A percentile compares a stretch with the other conserved stretches of the same genome.
These are phyloP conservation scores for Coenonympha glycerion DNA, from an alignment of 2,888 invertebrate genomes.

Conservation along the genomic window DNA sequence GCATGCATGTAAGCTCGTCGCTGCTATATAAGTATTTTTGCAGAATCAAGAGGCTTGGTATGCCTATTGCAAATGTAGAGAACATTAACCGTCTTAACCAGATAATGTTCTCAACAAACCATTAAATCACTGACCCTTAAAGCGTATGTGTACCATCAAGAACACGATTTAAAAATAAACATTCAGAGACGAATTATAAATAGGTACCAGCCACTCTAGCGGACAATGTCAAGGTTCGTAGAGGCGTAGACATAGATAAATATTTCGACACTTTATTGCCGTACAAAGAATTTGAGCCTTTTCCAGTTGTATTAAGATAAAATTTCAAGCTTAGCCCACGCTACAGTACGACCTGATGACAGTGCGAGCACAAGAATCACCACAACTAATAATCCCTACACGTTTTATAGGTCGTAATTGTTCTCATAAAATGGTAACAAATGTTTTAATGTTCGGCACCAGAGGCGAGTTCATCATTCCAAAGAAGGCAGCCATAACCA, in stretches of 20 bases:
- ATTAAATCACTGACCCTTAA: constrained; percentile 11
- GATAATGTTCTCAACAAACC: neutral
- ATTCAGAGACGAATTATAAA: constrained; percentile 27
- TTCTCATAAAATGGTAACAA: constrained; percentile 75
- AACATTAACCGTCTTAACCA: neutral
- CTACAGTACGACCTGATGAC: constrained; percentile 56
- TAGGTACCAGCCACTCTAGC: too few relatives aligned
- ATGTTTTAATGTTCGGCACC: constrained; percentile 72
- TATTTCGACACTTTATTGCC: constrained; percentile 31
- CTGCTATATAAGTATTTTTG: too few relatives aligned
- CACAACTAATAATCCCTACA: constrained; percentile 70
- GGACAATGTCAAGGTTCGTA: constrained; percentile 53
- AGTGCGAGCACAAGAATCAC: constrained; percentile 68
- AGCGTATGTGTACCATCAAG: constrained; percentile 6
- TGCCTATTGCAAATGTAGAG: too few relatives aligned
- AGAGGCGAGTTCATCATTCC: constrained; percentile 68
- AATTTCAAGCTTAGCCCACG: constrained; percentile 24
- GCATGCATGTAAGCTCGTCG: too few relatives aligned
- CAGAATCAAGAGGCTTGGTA: too few relatives aligned
- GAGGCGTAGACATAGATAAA: constrained; percentile 36
- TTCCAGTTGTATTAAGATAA: constrained; percentile 37
- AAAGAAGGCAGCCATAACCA: constrained; percentile 49
- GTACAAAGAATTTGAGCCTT: constrained; percentile 39
- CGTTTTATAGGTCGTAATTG: constrained; percentile 75
- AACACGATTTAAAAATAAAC: constrained; percentile 21